A percentile compares a stretch with the other conserved stretches of the same genome.
phyloP scores from a whole-genome alignment of 2,797 vertebrate genomes.

The Melanotaenia boesemani region DNA sequence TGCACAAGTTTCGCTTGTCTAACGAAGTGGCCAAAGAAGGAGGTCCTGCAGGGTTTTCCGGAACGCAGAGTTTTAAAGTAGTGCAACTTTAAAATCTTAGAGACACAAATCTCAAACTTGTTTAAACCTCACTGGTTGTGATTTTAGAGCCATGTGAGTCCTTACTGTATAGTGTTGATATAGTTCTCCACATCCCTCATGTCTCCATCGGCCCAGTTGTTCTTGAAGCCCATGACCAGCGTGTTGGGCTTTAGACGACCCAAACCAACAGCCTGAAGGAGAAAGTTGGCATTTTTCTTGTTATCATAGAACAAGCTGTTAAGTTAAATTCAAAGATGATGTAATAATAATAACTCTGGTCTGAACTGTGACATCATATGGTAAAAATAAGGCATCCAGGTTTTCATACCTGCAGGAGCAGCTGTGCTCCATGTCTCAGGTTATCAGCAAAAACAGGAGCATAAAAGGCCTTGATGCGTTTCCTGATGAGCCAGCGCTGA shows the following conservation, averaged over 20 bases:
- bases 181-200: conserved; percentile 95
- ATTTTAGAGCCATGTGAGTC: not conserved
- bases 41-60: too few relatives aligned
- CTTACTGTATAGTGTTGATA: conserved; percentile 96
- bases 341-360: not conserved
- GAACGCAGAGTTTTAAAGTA: too few relatives aligned
- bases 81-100: too few relatives aligned
- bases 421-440: conserved; percentile 91
- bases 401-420: conserved; percentile 90
- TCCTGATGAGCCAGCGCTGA: conserved; percentile 95
- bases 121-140: too few relatives aligned
- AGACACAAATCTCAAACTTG: too few relatives aligned
- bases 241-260: conserved; percentile 96
- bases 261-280: conserved; percentile 90
- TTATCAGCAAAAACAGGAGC: conserved; percentile 92
- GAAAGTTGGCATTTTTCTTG: too few relatives aligned
- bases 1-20: too few relatives aligned
- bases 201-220: conserved; percentile 92
- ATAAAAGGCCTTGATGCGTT: conserved; percentile 94
- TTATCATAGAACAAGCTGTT: not conserved
- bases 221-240: conserved; percentile 96
- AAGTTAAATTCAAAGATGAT: not conserved
- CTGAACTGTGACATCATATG: not conserved
- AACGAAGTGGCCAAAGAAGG: too few relatives aligned
- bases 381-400: too few relatives aligned